Percentiles rank a stretch among this genome's conserved stretches.
Conservation (phyloP, 92 coral and sea anemone species). For the Porites lobata region DNA sequence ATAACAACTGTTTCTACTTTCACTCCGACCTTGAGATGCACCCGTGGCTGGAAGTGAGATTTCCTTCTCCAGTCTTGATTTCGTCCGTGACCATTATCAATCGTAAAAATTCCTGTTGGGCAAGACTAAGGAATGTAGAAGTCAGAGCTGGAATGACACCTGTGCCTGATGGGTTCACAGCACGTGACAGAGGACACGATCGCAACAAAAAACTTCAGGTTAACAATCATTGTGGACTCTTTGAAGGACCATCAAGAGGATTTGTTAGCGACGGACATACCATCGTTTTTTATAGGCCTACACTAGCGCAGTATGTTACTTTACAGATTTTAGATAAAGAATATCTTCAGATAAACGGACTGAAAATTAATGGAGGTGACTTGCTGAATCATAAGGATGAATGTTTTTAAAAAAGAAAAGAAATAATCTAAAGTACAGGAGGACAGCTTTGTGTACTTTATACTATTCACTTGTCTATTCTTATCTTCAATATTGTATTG, state of each 20-base stretch:
- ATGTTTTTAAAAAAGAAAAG: not conserved
- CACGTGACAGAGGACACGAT: not conserved
- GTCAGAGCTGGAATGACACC: not conserved
- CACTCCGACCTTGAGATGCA: not conserved
- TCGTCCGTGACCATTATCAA: not conserved
- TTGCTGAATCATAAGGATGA: not conserved
- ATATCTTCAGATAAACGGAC: not conserved
- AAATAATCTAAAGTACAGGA: not conserved
- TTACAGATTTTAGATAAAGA: not conserved
- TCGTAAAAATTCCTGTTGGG: not conserved
- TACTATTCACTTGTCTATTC: no score
- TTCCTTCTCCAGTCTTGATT: not conserved
- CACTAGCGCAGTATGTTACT: not conserved
- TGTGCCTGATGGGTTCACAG: not conserved
- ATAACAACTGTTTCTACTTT: not conserved
- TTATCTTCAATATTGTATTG: no score
- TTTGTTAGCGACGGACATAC: not conserved
- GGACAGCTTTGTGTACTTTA: no score
- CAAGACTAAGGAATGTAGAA: not conserved
- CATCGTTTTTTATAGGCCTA: not conserved
- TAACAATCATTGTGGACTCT: not conserved
- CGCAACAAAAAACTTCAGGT: not conserved
- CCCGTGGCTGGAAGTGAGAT: no score
- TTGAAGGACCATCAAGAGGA: not conserved
- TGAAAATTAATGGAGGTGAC: constrained; percentile 3